These are phyloP conservation scores for Myotis brandtii DNA, from an alignment of 2,113 vertebrate genomes.

Conservation along the genomic window DNA sequence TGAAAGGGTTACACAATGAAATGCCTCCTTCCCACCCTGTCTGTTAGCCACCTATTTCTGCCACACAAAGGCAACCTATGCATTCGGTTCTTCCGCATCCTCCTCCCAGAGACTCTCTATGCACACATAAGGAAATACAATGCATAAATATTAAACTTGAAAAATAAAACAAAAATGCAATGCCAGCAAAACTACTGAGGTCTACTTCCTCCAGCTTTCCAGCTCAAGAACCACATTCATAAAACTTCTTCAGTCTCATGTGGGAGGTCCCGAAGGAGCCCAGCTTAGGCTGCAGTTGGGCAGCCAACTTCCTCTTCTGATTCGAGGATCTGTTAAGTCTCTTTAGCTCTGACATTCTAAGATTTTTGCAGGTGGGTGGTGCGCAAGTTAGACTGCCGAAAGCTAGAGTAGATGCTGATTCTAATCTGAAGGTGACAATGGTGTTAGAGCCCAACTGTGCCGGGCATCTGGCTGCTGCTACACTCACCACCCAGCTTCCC, in stretches of 20 bases:
- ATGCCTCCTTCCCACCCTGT: neutral
- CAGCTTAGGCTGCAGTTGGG: rapidly evolving
- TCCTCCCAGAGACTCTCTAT: neutral
- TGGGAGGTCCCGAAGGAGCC: neutral
- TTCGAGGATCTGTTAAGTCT: neutral
- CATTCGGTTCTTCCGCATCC: neutral
- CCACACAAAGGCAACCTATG: neutral
- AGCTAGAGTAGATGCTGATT: neutral
- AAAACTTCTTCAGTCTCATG: neutral
- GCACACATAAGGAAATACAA: neutral
- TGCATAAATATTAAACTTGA: neutral
- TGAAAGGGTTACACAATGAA: neutral
- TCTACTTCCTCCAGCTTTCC: neutral
- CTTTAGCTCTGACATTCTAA: neutral
- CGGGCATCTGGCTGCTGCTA: neutral
- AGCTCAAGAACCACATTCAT: neutral
- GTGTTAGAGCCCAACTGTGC: neutral
- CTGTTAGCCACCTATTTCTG: neutral
- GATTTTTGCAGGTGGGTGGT: neutral
- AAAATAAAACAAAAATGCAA: neutral
- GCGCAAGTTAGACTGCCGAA: neutral
- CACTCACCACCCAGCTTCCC: neutral
- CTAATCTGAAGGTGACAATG: neutral
- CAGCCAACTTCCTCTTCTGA: neutral
- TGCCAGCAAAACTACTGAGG: neutral